Conservation (phyloP, 2,113 vertebrate species). For the Loxodonta africana region DNA sequence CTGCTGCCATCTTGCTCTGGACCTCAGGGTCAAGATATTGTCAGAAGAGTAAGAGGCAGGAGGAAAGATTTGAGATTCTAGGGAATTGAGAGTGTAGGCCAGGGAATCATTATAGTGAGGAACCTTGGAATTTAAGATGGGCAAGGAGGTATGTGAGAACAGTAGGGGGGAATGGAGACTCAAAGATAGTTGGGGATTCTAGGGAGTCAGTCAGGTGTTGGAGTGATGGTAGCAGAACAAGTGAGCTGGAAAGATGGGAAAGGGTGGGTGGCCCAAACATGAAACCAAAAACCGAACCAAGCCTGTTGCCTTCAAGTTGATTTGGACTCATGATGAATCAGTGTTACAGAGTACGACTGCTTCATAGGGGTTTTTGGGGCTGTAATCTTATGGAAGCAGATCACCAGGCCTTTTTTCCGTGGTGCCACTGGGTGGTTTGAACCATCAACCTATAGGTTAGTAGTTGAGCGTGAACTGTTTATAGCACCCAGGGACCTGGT, state of each 20-base stretch:
- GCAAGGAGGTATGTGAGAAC: background rate
- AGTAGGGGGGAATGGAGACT: background rate
- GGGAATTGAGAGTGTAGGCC: background rate
- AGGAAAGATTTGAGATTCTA: background rate
- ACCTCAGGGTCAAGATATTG: background rate
- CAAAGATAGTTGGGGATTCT: background rate
- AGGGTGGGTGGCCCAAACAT: background rate
- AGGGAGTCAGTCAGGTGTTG: background rate
- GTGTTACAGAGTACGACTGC: background rate
- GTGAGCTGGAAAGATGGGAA: background rate
- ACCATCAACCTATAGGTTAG: too few relatives aligned
- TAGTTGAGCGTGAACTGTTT: background rate
- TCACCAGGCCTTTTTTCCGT: background rate
- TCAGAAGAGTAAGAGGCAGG: background rate
- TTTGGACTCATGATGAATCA: background rate
- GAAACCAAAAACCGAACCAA: background rate
- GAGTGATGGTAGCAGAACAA: background rate
- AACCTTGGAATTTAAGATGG: background rate
- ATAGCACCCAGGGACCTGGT: background rate
- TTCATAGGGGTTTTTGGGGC: background rate
- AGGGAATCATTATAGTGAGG: background rate
- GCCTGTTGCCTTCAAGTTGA: background rate
- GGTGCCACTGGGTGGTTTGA: background rate
- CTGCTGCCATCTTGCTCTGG: background rate
- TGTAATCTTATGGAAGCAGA: background rate